phyloP scores from a whole-genome alignment of 2,113 vertebrate genomes.

The Martes martes region DNA sequence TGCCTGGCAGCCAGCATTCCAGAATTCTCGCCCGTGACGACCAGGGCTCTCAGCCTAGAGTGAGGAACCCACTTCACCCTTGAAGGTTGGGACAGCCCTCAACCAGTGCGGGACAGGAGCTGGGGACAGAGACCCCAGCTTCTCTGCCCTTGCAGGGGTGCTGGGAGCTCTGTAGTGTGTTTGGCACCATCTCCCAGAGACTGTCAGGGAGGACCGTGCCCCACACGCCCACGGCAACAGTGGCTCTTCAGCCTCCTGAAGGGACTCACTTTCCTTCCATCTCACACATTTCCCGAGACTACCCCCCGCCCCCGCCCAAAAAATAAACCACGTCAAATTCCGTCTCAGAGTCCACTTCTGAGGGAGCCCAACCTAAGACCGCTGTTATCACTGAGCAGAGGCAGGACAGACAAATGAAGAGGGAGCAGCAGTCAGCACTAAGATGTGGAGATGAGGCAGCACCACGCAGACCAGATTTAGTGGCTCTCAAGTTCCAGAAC shows the following conservation, averaged over 20 bases:
- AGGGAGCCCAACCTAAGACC: neutral
- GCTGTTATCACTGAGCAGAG: rapidly evolving
- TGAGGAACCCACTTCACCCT: neutral
- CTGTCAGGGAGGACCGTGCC: neutral
- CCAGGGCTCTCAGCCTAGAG: no score
- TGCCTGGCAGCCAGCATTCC: no score
- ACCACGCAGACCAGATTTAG: neutral
- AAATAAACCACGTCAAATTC: neutral
- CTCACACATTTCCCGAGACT: no score
- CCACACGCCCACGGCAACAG: neutral
- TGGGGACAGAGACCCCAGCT: neutral
- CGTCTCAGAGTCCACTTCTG: neutral
- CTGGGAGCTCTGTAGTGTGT: neutral
- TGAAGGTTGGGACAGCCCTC: neutral
- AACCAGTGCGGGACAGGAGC: neutral
- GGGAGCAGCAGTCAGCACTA: neutral
- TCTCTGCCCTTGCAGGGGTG: neutral
- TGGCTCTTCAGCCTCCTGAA: neutral
- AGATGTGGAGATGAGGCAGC: neutral
- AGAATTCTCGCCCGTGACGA: rapidly evolving
- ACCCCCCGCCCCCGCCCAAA: no score
- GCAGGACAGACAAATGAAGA: rapidly evolving
- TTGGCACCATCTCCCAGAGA: neutral
- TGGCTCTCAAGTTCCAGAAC: neutral
- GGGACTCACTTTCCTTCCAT: neutral